phyloP scores from a whole-genome alignment of 2,797 vertebrate genomes.

The Periophthalmus magnuspinnatus region DNA sequence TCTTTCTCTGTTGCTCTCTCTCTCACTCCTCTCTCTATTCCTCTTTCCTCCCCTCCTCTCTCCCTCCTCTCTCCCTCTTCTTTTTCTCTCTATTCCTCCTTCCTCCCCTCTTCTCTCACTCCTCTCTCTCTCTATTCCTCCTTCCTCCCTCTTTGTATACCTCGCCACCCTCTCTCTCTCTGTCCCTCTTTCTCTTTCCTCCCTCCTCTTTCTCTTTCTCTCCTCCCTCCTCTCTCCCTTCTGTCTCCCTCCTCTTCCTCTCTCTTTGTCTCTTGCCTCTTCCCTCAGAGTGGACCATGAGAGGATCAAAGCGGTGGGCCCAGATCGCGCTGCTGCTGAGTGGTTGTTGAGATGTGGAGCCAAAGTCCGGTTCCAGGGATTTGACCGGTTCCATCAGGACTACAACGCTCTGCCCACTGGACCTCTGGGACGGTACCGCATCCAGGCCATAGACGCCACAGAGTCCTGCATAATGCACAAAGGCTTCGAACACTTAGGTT shows the following conservation, averaged over 20 bases:
- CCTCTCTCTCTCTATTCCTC: too few relatives aligned
- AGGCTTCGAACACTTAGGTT: slow-evolving; percentile 93
- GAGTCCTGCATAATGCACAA: slow-evolving; percentile 94
- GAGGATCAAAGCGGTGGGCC: slow-evolving; percentile 85
- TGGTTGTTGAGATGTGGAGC: slow-evolving; percentile 96
- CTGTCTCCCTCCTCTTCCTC: not conserved
- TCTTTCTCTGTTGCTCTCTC: too few relatives aligned
- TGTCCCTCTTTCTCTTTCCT: too few relatives aligned
- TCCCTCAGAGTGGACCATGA: slow-evolving; percentile 93
- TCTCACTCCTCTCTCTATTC: too few relatives aligned
- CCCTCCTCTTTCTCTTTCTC: not conserved
- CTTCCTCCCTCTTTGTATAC: too few relatives aligned
- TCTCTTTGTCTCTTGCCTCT: not conserved
- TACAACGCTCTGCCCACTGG: slow-evolving; percentile 91
- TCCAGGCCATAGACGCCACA: slow-evolving; percentile 90
- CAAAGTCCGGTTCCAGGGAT: slow-evolving; percentile 85
- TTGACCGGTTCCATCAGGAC: slow-evolving; percentile 89
- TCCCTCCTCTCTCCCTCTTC: too few relatives aligned
- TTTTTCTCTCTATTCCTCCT: too few relatives aligned
- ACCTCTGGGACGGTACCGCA: slow-evolving; percentile 84
- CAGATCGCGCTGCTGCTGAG: slow-evolving; percentile 90
- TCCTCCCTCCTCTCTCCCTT: not conserved
- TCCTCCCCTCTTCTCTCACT: too few relatives aligned
- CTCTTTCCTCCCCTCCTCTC: too few relatives aligned
- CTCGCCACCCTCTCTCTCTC: too few relatives aligned